phyloP scores from a whole-genome alignment of 2,113 vertebrate genomes.

The Athene noctua region DNA sequence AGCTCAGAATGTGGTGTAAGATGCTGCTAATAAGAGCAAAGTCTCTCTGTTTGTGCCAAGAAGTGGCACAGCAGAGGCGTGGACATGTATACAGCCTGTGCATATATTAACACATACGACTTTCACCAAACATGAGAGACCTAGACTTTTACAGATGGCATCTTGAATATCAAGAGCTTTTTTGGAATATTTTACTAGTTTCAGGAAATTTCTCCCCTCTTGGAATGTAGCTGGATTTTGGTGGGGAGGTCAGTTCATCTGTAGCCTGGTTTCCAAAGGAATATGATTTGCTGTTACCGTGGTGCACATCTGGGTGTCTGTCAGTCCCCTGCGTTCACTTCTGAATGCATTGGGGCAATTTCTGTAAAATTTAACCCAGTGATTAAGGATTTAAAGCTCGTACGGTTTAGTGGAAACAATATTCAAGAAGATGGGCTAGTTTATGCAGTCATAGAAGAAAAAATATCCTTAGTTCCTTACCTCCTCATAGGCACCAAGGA shows the following conservation, averaged over 20 bases:
- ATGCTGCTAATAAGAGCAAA: not conserved
- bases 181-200: not conserved
- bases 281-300: rapidly evolving
- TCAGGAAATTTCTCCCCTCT: not conserved
- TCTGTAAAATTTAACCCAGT: not conserved
- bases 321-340: rapidly evolving
- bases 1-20: not conserved
- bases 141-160: not conserved
- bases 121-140: not conserved
- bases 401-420: not conserved
- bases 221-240: not conserved
- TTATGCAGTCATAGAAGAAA: not conserved
- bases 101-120: not conserved
- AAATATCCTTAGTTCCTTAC: not conserved
- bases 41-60: not conserved
- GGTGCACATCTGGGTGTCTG: too few relatives aligned
- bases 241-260: rapidly evolving
- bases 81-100: not conserved
- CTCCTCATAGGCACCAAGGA: not conserved
- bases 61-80: conserved; percentile 12
- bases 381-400: not conserved
- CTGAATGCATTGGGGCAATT: not conserved
- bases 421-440: not conserved
- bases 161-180: not conserved
- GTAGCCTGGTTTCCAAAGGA: not conserved